A percentile compares a stretch with the other conserved stretches of the same genome.
Evolutionary conservation across 2,113 vertebrate species (phyloP).

Genomic region (Alaudala cheleensis): DNA sequence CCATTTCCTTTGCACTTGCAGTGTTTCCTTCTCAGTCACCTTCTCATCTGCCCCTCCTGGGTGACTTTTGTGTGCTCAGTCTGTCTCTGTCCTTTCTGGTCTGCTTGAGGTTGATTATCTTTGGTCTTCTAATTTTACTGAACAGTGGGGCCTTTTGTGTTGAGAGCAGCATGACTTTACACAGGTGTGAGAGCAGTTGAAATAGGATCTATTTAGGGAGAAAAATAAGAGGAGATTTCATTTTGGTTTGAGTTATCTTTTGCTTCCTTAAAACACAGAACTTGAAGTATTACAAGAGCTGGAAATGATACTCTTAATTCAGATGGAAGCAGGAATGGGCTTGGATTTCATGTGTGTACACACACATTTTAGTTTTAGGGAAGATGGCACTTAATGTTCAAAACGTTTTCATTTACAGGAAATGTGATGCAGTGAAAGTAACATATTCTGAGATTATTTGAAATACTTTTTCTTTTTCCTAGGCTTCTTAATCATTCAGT

Average conservation of each 20-base stretch:
- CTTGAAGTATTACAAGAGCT: background rate
- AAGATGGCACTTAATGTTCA: background rate
- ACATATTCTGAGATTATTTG: background rate
- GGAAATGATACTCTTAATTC: background rate
- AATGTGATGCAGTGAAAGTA: background rate
- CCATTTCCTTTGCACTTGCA: background rate
- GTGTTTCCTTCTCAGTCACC: background rate
- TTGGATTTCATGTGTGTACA: background rate
- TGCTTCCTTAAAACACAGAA: background rate
- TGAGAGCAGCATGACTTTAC: background rate
- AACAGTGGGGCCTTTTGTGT: background rate
- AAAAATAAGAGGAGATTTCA: background rate
- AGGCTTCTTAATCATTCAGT: constrained; percentile 89
- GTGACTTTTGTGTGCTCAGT: background rate
- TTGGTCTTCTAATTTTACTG: background rate
- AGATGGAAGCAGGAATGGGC: background rate
- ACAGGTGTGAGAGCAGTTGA: background rate
- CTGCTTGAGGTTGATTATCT: background rate
- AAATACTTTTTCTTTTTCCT: background rate
- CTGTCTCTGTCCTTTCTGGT: background rate
- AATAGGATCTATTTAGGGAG: background rate
- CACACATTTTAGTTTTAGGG: background rate
- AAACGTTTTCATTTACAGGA: constrained; percentile 23
- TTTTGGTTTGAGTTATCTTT: background rate
- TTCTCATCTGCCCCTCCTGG: background rate